Evolutionary conservation across 2,888 invertebrate genomes (phyloP), one percentile per base, ranked within the genome.

Genomic region (Lysandra coridon): DNA sequence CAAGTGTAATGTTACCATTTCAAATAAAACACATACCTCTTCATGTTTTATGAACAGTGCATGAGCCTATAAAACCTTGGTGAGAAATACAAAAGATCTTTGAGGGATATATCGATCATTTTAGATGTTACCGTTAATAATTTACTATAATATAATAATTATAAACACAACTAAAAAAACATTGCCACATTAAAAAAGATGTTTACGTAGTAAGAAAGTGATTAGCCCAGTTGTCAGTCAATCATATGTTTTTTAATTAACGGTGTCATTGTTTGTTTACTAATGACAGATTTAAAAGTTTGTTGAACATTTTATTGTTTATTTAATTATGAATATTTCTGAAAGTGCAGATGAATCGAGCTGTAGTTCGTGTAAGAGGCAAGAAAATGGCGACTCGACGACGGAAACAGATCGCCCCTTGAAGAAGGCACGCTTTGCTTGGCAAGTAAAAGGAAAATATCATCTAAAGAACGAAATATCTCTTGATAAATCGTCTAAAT

Each of bases 391-490:
- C 94, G 92, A 93, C 92, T 92, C 88, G 82, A 87, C 89, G 79
- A 87, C 88, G 86, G 95, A 95, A 83, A 90, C 92, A 80, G 95
- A 95, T 85, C 95, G 95, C 89, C 96, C 96, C 86, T 92, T 96
- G 83, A 96, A 96, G 88, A 96, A 96, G 89, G 96, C 96, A 80
- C 93, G 95, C 84, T 96, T 95, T 89, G 94, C 96, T 79, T 96
- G 96, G 96, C 96, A 96, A 93, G 95, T 96, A 81, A 96, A 96
- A 90, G 96, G 96, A 73, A 95, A 95, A 93, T 95, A 95, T 87
- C 95, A 96, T 86, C 88, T 96, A 82, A 96, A 95, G 89, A 94
- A 94, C 82, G 91, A 92, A 81, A 82, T 84, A 79, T 82, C 86
- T 44, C 88, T 87, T 53, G 82, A 82, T 60, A 85, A 85, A 80